Evolutionary conservation across 2,113 vertebrate genomes (phyloP).

Genomic region (Saguinus midas): DNA sequence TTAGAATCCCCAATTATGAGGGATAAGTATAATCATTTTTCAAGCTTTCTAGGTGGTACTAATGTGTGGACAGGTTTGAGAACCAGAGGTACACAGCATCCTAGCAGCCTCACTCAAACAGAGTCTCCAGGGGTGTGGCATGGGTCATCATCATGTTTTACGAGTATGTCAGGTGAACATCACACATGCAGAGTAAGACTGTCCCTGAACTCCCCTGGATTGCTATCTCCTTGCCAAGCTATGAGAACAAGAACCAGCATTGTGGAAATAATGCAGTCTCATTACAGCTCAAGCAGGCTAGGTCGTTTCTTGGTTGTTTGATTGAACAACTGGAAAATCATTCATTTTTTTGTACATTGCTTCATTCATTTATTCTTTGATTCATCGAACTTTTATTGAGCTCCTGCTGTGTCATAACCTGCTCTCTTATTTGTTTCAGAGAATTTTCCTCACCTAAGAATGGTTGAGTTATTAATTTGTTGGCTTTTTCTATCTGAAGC

Average conservation of each 20-base stretch:
- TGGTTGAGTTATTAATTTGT: conserved; percentile 16
- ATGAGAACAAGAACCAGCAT: not conserved
- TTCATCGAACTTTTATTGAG: fast-evolving
- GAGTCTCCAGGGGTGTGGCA: not conserved
- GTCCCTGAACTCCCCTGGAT: not conserved
- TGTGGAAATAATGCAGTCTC: not conserved
- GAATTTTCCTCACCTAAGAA: not conserved
- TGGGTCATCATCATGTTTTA: fast-evolving
- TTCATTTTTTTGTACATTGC: fast-evolving
- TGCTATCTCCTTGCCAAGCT: not conserved
- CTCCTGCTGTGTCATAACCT: not conserved
- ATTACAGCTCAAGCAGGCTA: not conserved
- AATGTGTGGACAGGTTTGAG: not conserved
- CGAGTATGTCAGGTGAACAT: fast-evolving
- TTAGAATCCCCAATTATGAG: not conserved
- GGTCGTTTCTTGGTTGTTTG: not conserved
- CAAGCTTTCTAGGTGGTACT: not conserved
- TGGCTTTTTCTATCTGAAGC: not conserved
- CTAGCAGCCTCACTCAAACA: not conserved
- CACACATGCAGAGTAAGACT: fast-evolving
- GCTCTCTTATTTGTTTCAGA: not conserved
- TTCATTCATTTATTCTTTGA: fast-evolving
- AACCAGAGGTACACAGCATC: fast-evolving
- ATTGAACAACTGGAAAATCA: not conserved
- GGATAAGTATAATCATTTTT: fast-evolving